These are phyloP conservation scores for Porites cylindrica DNA, from an alignment of 92 coral and sea anemone species.

Conservation along the genomic window DNA sequence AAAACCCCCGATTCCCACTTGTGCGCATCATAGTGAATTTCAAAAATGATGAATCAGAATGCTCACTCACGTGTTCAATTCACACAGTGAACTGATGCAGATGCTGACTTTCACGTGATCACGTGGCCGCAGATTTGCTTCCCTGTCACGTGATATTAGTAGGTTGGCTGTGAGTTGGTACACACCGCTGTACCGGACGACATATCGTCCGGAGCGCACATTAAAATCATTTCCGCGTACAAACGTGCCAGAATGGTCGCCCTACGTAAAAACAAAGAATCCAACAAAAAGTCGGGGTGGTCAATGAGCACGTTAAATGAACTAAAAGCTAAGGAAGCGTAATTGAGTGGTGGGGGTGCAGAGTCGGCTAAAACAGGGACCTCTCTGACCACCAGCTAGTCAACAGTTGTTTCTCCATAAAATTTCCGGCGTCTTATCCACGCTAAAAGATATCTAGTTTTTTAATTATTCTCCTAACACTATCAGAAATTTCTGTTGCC, in stretches of 20 bases:
- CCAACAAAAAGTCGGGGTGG: background rate
- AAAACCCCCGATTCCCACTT: no score
- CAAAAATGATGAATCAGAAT: background rate
- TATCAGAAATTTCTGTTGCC: no score
- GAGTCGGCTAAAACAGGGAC: no score
- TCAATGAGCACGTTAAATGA: no score
- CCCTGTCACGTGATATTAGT: conserved; percentile 83
- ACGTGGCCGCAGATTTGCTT: conserved; percentile 98
- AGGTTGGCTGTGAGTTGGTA: conserved; percentile 87
- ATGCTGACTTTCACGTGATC: conserved; percentile 93
- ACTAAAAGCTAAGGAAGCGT: no score
- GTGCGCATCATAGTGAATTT: no score
- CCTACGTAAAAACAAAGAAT: conserved; percentile 40
- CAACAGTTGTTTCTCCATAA: no score
- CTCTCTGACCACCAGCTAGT: no score
- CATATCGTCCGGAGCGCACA: conserved; percentile 81
- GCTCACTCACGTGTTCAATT: conserved; percentile 88
- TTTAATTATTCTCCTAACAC: no score
- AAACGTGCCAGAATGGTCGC: conserved; percentile 92
- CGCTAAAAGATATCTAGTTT: no score
- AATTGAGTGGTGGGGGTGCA: no score
- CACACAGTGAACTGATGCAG: conserved; percentile 94
- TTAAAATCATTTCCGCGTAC: conserved; percentile 95
- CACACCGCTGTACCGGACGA: conserved; percentile 89
- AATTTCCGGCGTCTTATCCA: no score